Percentiles rank a stretch among this genome's conserved stretches.
phyloP scores from a whole-genome alignment of 1,140 invertebrate genomes.

The Pectinophora gossypiella region DNA sequence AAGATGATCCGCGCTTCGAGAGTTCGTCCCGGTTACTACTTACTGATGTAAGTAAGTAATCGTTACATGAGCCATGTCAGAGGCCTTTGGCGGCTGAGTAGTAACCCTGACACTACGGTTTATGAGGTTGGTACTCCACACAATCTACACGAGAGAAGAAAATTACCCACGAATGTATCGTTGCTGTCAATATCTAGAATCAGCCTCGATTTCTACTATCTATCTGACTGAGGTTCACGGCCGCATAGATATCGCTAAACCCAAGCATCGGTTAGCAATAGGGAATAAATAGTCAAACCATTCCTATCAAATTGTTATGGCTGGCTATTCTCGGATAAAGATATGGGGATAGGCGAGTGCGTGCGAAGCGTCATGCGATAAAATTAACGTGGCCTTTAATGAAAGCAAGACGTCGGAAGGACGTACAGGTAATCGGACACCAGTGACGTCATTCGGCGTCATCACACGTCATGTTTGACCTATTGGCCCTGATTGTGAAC shows the following conservation, averaged over 20 bases:
- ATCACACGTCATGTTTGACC: constrained; percentile 33
- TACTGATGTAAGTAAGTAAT: no score
- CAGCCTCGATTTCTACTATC: no score
- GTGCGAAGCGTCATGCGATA: constrained; percentile 52
- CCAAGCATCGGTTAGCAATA: constrained; percentile 1
- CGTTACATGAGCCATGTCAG: no score
- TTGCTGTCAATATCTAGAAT: no score
- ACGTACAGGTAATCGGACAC: constrained; percentile 55
- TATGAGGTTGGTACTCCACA: no score
- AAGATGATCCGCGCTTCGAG: no score
- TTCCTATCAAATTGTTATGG: constrained; percentile 1
- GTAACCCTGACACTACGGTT: no score
- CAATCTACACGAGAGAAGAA: no score
- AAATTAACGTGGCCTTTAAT: constrained; percentile 66
- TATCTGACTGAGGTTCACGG: neutral
- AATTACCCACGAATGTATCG: no score
- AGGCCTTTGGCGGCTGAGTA: no score
- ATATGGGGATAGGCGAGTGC: constrained; percentile 34
- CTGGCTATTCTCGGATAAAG: constrained; percentile 3
- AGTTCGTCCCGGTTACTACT: no score
- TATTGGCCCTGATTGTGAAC: constrained; percentile 15
- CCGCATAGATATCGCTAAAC: neutral
- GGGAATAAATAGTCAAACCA: constrained; percentile 1
- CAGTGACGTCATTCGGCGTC: constrained; percentile 56
- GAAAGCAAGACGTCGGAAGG: constrained; percentile 39